Evolutionary conservation across 2,113 vertebrate species (phyloP).

Genomic region (Ciconia maguari): DNA sequence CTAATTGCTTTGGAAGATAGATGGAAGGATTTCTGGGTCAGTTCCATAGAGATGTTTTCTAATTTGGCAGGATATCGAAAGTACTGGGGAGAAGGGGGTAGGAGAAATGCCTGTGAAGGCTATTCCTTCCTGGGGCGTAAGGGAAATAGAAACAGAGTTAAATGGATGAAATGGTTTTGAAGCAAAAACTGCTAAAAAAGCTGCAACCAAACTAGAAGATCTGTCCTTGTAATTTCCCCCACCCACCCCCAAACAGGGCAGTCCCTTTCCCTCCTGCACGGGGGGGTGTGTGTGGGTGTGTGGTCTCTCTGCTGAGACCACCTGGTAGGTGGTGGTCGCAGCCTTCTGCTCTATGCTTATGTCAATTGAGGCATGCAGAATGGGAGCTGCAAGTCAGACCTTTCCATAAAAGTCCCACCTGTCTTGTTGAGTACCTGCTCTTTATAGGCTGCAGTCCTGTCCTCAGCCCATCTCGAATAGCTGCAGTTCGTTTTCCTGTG

Average conservation of each 20-base stretch:
- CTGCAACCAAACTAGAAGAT: not conserved
- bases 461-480: not conserved
- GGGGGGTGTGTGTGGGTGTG: not conserved
- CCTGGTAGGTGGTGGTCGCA: not conserved
- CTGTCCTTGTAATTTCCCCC: not conserved
- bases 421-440: not conserved
- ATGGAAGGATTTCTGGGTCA: not conserved
- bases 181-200: not conserved
- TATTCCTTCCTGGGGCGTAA: not conserved
- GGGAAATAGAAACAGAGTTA: not conserved
- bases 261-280: not conserved
- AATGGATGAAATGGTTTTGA: not conserved
- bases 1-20: not conserved
- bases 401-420: not conserved
- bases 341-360: not conserved
- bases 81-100: not conserved
- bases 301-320: not conserved
- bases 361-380: accelerated
- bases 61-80: not conserved
- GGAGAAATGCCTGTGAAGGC: not conserved
- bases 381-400: not conserved
- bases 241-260: not conserved
- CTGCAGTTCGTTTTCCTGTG: not conserved
- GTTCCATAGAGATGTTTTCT: not conserved
- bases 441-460: not conserved